Conservation (phyloP, 1,140 invertebrate species). For the Probaryconus sp. region DNA sequence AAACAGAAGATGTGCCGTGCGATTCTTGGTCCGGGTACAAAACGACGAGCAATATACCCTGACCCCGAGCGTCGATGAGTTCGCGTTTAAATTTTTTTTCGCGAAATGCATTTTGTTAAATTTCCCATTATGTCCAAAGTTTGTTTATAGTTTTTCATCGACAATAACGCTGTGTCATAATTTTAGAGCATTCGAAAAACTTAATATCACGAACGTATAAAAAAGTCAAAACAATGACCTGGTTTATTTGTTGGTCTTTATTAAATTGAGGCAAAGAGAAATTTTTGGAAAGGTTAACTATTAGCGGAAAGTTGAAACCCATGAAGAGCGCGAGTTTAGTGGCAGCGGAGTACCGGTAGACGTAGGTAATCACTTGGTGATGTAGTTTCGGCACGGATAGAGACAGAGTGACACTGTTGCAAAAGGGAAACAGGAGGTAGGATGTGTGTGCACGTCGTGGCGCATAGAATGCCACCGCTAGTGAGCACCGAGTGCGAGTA, state of each 20-base stretch:
- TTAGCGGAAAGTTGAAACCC: too few relatives aligned
- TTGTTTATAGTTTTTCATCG: too few relatives aligned
- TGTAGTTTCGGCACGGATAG: conserved; percentile 71
- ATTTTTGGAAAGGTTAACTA: too few relatives aligned
- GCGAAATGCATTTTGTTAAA: too few relatives aligned
- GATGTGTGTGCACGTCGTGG: conserved; percentile 57
- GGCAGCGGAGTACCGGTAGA: conserved; percentile 61
- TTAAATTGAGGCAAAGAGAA: too few relatives aligned
- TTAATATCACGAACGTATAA: too few relatives aligned
- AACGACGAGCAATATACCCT: conserved; percentile 14
- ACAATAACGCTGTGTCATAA: too few relatives aligned
- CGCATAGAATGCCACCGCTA: conserved; percentile 55
- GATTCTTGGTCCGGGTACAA: conserved; percentile 15
- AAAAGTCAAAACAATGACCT: too few relatives aligned
- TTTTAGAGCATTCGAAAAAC: too few relatives aligned
- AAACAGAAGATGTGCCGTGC: conserved; percentile 38
- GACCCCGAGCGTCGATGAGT: neutral
- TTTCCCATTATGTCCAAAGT: too few relatives aligned
- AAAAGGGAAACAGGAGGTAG: conserved; percentile 23
- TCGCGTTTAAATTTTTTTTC: too few relatives aligned
- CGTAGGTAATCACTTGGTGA: conserved; percentile 76
- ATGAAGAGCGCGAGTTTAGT: conserved; percentile 31
- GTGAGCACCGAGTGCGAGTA: conserved; percentile 69
- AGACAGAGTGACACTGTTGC: conserved; percentile 55
- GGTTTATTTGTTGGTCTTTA: too few relatives aligned